Base-by-base conservation (phyloP, 2,888 invertebrate species). In the Drosophila siamana region DNA sequence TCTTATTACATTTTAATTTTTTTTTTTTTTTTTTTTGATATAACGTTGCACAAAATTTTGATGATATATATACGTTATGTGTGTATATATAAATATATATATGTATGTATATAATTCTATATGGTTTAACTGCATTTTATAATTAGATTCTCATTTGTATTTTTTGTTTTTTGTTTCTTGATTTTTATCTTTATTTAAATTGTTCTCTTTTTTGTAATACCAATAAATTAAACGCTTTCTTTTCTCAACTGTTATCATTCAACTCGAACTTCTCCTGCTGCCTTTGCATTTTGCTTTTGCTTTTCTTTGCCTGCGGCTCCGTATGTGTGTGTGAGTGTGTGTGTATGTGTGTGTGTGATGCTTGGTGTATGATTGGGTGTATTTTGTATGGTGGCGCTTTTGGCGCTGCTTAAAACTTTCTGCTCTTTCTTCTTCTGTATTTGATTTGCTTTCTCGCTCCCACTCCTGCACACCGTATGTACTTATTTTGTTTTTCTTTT, bases 31-130 rank as follows among this genome's bases (percentile, higher is more conserved):
- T 43, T 55, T 77, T 81, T 79, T 81, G 78, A 78, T 78, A 78
- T 85, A 87, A 87, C 59, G 88, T 82, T 82, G 86, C 86, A 74
- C 74, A 82, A 87, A 74, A 74, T 85, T 80, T 86, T 71, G 67
- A 86, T 78, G 55, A 69, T 66, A 69, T 57, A 71, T 55, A 41
- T 47, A 50, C 28, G 16, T 28, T 65, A 52, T 59, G 52, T 71
- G 38, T 66, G 48, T 46, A 19, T 47, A 22, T 54, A 28, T 48
- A 40, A 62, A 26, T 43, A 28, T 63, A 54, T 38, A 33, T 51
- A 55, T 59, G 43, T 59, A 26, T 41, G 30, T 62, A 64, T 73
- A 69, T 69, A 69, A 52, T 59, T 69, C 44, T 59, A 65, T 82
- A 77, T 54, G 60, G 19, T 81, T 81, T 60, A 78, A 69, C 78